A percentile compares a stretch with the other conserved stretches of the same genome.
Conservation (phyloP, 2,113 vertebrate genomes). For the Amia ocellicauda region DNA sequence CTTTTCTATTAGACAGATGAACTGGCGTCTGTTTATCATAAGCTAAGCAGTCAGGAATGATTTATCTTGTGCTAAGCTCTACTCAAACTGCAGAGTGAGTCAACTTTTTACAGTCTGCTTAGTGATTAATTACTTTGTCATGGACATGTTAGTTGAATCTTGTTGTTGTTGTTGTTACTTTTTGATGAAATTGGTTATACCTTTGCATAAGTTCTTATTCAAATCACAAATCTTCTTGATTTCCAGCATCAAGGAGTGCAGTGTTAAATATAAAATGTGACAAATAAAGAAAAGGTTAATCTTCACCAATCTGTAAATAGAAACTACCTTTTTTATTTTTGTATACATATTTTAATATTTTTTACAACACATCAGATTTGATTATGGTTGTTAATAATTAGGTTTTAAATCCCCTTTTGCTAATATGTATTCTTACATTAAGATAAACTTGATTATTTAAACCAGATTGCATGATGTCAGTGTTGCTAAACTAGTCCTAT, state of each 20-base stretch:
- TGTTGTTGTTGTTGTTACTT: no score
- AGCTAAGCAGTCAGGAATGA: not conserved
- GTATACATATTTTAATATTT: no score
- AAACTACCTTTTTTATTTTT: no score
- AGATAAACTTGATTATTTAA: no score
- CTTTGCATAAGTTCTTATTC: not conserved
- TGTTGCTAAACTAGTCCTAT: no score
- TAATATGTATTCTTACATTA: no score
- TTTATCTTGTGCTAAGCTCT: slow-evolving; percentile 11
- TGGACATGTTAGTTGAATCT: not conserved
- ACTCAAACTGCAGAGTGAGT: slow-evolving; percentile 15
- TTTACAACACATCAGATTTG: no score
- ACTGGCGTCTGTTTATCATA: not conserved
- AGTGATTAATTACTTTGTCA: slow-evolving; percentile 5
- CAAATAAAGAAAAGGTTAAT: not conserved
- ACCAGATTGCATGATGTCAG: no score
- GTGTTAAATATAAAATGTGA: no score
- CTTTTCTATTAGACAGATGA: not conserved
- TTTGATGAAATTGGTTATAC: not conserved
- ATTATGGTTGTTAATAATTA: no score
- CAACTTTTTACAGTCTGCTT: slow-evolving; percentile 8
- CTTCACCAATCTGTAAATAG: not conserved
- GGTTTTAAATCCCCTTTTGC: no score
- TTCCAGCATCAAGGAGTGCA: not conserved
- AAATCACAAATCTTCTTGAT: slow-evolving; percentile 8